phyloP scores from a whole-genome alignment of 2,113 vertebrate species.

The Clarias macrocephalus region DNA sequence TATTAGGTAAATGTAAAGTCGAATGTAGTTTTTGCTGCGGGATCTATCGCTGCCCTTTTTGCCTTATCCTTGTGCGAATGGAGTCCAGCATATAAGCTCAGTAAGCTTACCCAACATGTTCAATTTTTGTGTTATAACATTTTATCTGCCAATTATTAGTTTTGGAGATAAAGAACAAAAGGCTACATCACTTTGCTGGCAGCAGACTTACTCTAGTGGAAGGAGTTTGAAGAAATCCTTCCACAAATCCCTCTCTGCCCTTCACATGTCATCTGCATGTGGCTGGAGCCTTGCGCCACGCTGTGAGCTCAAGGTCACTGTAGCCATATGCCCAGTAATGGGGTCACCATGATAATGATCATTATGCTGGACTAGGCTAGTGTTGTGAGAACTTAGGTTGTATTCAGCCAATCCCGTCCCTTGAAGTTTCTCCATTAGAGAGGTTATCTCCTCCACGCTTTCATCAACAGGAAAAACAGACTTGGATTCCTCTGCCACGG shows the following conservation, averaged over 20 bases:
- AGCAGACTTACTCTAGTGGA: not conserved
- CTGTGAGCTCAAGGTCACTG: constrained; percentile 64
- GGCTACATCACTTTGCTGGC: constrained; percentile 4
- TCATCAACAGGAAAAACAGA: constrained; percentile 54
- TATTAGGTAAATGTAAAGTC: not conserved
- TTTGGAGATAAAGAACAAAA: constrained; percentile 8
- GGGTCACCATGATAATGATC: constrained; percentile 62
- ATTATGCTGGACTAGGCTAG: constrained; percentile 58
- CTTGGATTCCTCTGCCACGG: constrained; percentile 54
- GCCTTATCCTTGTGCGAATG: not conserved
- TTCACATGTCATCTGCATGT: constrained; percentile 75
- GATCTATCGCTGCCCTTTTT: constrained; percentile 1
- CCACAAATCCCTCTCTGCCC: constrained; percentile 25
- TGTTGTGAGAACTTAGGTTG: constrained; percentile 55
- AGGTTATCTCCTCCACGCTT: constrained; percentile 57
- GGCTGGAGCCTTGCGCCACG: constrained; percentile 59
- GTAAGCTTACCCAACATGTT: not conserved
- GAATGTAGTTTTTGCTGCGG: not conserved
- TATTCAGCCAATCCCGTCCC: constrained; percentile 50
- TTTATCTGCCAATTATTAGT: constrained; percentile 24
- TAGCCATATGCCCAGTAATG: constrained; percentile 63
- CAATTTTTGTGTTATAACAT: not conserved
- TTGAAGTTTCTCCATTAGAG: constrained; percentile 64
- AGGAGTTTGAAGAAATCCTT: constrained; percentile 23
- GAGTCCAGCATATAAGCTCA: constrained; percentile 1